Percentiles rank a stretch among this genome's conserved stretches.
Conservation (phyloP, 1,140 invertebrate genomes). For the Pachypeltis micranthus region DNA sequence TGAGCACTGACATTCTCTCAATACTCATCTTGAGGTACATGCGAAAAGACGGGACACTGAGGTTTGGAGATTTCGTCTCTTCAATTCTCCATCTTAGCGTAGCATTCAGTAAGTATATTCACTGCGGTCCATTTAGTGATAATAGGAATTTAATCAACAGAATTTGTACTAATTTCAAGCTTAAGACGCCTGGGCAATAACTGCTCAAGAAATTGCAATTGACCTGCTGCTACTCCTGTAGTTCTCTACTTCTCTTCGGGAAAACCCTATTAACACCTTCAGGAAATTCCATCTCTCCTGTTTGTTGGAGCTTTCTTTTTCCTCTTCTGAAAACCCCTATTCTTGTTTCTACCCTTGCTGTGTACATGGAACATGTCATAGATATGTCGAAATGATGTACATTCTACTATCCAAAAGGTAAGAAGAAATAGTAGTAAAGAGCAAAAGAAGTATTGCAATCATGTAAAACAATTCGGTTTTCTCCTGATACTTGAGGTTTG, state of each 20-base stretch:
- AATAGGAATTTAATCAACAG: not conserved
- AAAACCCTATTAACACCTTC: not conserved
- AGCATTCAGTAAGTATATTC: conserved; percentile 60
- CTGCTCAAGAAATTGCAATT: not conserved
- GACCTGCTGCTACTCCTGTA: not conserved
- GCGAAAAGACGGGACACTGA: conserved; percentile 83
- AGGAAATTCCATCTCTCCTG: not conserved
- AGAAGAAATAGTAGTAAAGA: too few relatives aligned
- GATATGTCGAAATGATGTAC: too few relatives aligned
- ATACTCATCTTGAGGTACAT: conserved; percentile 76
- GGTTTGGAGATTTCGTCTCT: conserved; percentile 85
- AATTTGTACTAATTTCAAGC: not conserved
- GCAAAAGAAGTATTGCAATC: too few relatives aligned
- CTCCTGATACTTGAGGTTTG: too few relatives aligned
- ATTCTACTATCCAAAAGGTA: too few relatives aligned
- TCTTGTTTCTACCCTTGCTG: too few relatives aligned
- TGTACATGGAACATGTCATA: too few relatives aligned
- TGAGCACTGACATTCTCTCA: conserved; percentile 70
- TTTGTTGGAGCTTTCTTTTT: too few relatives aligned
- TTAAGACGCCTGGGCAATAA: not conserved
- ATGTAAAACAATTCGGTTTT: too few relatives aligned
- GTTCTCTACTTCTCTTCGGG: not conserved
- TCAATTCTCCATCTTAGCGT: conserved; percentile 77
- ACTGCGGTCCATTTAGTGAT: not conserved
- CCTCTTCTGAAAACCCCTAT: too few relatives aligned